Evolutionary conservation across 2,797 vertebrate species (phyloP).

Genomic region (Phrynocephalus vlangalii): DNA sequence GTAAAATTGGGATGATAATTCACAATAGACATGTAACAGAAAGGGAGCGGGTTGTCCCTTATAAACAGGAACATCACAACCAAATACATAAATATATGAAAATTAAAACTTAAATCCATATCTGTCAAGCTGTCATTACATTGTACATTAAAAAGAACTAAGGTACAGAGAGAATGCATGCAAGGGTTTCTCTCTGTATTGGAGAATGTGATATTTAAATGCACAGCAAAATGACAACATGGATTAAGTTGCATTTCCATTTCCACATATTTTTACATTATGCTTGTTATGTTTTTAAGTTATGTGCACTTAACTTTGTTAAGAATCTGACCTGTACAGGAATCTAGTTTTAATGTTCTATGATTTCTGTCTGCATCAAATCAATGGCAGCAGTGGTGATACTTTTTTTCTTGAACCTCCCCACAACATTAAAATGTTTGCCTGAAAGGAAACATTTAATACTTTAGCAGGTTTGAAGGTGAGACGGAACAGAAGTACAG

Average conservation of each 20-base stretch:
- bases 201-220: not conserved
- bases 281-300: not conserved
- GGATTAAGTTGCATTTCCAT: not conserved
- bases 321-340: not conserved
- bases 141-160: not conserved
- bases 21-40: not conserved
- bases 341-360: not conserved
- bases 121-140: not conserved
- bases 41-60: not conserved
- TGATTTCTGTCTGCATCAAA: not conserved
- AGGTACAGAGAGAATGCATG: too few relatives aligned
- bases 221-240: not conserved
- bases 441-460: not conserved
- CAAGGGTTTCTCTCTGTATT: too few relatives aligned
- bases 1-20: not conserved
- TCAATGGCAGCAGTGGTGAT: not conserved
- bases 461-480: not conserved
- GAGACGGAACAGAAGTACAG: constrained; percentile 28
- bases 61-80: not conserved
- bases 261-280: not conserved
- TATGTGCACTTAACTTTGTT: not conserved
- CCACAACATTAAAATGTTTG: too few relatives aligned
- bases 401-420: not conserved
- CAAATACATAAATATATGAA: not conserved
- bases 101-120: not conserved